These are phyloP conservation scores for Lottia scabra DNA, from an alignment of 2,888 invertebrate genomes.

Conservation along the genomic window DNA sequence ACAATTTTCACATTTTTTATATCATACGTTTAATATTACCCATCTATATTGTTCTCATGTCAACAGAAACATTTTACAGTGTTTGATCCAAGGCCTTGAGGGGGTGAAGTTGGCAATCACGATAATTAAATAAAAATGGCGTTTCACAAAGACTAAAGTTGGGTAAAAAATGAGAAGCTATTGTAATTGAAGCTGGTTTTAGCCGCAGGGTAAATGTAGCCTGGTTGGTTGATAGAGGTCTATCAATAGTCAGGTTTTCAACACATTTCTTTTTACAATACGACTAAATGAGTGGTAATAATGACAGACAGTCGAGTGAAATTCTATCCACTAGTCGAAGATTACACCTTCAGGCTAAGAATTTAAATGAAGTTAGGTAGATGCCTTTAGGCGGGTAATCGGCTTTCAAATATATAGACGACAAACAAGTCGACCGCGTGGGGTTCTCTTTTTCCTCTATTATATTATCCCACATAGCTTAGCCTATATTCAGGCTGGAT, in stretches of 20 bases:
- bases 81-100: slow-evolving; percentile 31
- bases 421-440: slow-evolving; percentile 7
- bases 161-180: slow-evolving; percentile 14
- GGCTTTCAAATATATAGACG: slow-evolving; percentile 4
- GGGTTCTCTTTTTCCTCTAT: background rate
- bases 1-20: slow-evolving; percentile 9
- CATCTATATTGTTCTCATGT: slow-evolving; percentile 24
- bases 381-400: slow-evolving; percentile 8
- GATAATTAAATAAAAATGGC: slow-evolving; percentile 38
- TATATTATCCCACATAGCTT: too few species aligned
- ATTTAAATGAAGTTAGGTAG: slow-evolving; percentile 14
- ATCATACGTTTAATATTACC: slow-evolving; percentile 12
- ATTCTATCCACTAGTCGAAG: slow-evolving; percentile 11
- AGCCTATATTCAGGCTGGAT: too few species aligned
- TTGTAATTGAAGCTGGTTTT: slow-evolving; percentile 17
- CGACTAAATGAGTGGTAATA: slow-evolving; percentile 16
- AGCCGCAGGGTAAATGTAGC: slow-evolving; percentile 12
- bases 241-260: background rate
- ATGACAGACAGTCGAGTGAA: slow-evolving; percentile 17
- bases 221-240: slow-evolving; percentile 8
- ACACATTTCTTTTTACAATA: slow-evolving; percentile 3
- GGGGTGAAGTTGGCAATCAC: slow-evolving; percentile 25
- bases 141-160: slow-evolving; percentile 25
- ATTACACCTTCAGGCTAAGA: slow-evolving; percentile 5
- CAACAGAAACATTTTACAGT: slow-evolving; percentile 18